These are phyloP conservation scores for Drosophila yakuba DNA, from an alignment of 1,140 invertebrate species.

Conservation along the genomic window DNA sequence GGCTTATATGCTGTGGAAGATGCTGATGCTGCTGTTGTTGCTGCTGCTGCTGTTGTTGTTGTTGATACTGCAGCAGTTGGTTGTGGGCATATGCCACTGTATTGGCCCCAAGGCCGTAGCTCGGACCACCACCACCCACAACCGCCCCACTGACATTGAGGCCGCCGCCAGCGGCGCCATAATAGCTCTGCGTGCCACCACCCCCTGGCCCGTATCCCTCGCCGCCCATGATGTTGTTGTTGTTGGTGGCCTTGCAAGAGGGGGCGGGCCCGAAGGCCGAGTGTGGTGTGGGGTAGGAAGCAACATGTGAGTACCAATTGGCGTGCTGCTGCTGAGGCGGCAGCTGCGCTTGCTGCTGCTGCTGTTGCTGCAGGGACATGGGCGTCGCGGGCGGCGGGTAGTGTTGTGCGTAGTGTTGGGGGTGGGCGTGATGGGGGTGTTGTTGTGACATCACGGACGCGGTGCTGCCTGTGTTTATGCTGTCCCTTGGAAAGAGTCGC, in stretches of 20 bases:
- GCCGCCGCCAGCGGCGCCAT: constrained; percentile 44
- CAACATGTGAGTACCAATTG: constrained; percentile 81
- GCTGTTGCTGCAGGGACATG: constrained; percentile 42
- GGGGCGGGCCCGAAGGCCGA: constrained; percentile 25
- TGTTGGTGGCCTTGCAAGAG: constrained; percentile 54
- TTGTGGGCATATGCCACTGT: constrained; percentile 76
- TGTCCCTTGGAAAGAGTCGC: neutral
- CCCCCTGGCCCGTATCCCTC: constrained; percentile 41
- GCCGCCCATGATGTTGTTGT: constrained; percentile 22
- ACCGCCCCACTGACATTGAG: constrained; percentile 47
- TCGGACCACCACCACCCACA: constrained; percentile 31
- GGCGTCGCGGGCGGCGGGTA: constrained; percentile 46
- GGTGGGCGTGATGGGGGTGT: constrained; percentile 49
- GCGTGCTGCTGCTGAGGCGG: constrained; percentile 63
- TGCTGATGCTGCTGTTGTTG: constrained; percentile 45
- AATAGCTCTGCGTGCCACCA: constrained; percentile 59
- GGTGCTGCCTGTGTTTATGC: constrained; percentile 33
- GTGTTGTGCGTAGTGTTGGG: constrained; percentile 62
- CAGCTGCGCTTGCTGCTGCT: constrained; percentile 39
- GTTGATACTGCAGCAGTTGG: constrained; percentile 76
- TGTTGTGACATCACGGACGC: constrained; percentile 75
- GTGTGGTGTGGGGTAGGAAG: constrained; percentile 67
- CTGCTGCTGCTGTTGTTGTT: constrained; percentile 54
- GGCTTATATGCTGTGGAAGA: constrained; percentile 35
- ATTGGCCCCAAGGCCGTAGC: constrained; percentile 74